Evolutionary conservation across 2,888 invertebrate species (phyloP), one percentile per base, ranked within the genome.

Genomic region (Notodonta ziczac): DNA sequence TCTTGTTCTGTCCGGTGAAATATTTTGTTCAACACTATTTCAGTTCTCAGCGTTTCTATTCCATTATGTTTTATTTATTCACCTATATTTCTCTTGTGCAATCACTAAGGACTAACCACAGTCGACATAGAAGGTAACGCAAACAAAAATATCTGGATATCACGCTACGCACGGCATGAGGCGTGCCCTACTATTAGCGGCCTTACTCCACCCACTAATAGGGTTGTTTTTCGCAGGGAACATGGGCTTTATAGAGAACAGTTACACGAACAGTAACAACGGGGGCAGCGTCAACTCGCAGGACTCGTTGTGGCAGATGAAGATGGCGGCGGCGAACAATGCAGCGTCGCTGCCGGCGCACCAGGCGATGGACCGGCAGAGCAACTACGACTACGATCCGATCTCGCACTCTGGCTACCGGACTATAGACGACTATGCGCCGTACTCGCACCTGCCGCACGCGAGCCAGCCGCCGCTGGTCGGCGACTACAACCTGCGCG

Each of bases 271-370:
- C 87, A 98, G 98, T 65, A 98, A 98, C 93, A 98, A 98, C 88
- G 98, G 98, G n/a, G 98, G 98, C 73, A 98, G 98, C 78, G 98
- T 98, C 62, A 98, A 98, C 93, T 98, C 98, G 5, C 98, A 98
- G 89, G 98, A 98, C 88, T 98, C 98, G 50, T 91, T 98, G 80
- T 98, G 98, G 98, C 98, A 98, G 91, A 97, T 98, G 95, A 98
- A 98, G 91, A 97, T 97, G 95, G 97, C 97, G 0, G 97, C 96
- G n/a, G 95, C 94, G 4, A 96, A 96, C 78, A 95, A 95, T 73
- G 96, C 95, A 59, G 96, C 95, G 59, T 96, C 95, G 82, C 81
- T 88, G 74, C 81, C 84, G 1, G 78, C 87, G 32, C 88, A 88
- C 64, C 83, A 95, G 82, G 94, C 95, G 79, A 94, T 95, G 62